Evolutionary conservation across 2,888 invertebrate genomes (phyloP), one percentile per base, ranked within the genome.

Genomic region (Epinotia nisella): DNA sequence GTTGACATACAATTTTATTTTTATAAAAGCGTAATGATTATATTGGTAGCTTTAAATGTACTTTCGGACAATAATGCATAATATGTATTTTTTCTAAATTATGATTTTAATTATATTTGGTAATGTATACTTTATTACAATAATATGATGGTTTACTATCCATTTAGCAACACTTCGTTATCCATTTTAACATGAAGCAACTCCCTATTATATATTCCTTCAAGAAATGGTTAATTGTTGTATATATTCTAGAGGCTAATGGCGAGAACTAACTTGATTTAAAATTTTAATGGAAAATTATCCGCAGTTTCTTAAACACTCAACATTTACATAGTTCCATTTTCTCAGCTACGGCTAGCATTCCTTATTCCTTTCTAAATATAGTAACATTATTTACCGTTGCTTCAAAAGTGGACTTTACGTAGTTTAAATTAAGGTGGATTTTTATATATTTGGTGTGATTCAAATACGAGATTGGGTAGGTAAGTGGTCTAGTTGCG

Each of bases 321-420:
- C 53, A 11, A 19, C 64, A 65, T 55, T 55, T 65, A 56, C 66
- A 66, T 66, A 66, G 41, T 56, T 66, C 51, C 49, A 15, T 66
- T 41, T 41, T 55, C 41, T 41, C 51, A 21, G 65, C 35, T 11
- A 13, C 51, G 21, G 15, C 53, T 17, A 15, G 55, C 39, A 24
- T 41, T 66, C 15, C 55, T 21, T 1, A n/a, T 53, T 1, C 13
- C 9, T 21, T 39, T 41, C 21, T 2, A 21, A 55, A 41, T 2
- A 4, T 13, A 13, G 41, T 41, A 19, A 41, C 9, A n/a, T 0
- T 0, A 3, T 19, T 29, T 11, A 1, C 5, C 5, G 5, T 2
- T 5, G 4, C 41, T 41, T 11, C 0, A 21, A 66, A 66, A 56
- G n/a, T 24, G n/a, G 11, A 24, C 39, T 56, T 41, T 10, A 56